A percentile compares a stretch with the other conserved stretches of the same genome.
Evolutionary conservation across 2,113 vertebrate genomes (phyloP).

Genomic region (Pachyramphus minor): DNA sequence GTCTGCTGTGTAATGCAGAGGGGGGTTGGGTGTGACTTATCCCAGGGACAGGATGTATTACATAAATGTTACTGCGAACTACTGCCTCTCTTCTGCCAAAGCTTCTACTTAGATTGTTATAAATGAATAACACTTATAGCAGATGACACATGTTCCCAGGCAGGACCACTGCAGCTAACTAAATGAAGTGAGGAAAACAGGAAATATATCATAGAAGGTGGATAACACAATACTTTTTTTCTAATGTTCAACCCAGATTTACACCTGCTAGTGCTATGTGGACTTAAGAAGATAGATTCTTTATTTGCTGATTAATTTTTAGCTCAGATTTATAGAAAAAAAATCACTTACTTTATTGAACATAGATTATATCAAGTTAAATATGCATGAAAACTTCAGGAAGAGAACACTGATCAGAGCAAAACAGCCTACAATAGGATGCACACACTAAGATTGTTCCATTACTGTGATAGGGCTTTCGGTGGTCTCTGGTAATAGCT

Average conservation of each 20-base stretch:
- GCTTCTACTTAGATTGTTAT: neutral
- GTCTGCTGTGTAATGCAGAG: accelerated
- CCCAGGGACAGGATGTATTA: neutral
- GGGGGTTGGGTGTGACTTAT: neutral
- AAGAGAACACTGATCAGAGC: neutral
- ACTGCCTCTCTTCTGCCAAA: neutral
- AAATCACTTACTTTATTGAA: neutral
- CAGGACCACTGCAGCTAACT: neutral
- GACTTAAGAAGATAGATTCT: neutral
- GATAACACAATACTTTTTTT: neutral
- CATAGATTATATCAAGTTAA: neutral
- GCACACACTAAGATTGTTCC: neutral
- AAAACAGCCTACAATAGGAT: neutral
- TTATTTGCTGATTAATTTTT: neutral
- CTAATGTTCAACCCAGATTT: neutral
- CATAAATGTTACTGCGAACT: neutral
- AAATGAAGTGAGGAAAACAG: neutral
- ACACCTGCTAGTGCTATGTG: neutral
- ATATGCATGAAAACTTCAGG: neutral
- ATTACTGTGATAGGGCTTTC: neutral
- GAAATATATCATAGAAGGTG: neutral
- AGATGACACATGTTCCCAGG: neutral
- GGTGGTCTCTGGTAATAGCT: neutral
- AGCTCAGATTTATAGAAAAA: neutral
- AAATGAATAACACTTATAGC: neutral